Evolutionary conservation across 2,113 vertebrate species (phyloP).

Genomic region (Podilymbus podiceps): DNA sequence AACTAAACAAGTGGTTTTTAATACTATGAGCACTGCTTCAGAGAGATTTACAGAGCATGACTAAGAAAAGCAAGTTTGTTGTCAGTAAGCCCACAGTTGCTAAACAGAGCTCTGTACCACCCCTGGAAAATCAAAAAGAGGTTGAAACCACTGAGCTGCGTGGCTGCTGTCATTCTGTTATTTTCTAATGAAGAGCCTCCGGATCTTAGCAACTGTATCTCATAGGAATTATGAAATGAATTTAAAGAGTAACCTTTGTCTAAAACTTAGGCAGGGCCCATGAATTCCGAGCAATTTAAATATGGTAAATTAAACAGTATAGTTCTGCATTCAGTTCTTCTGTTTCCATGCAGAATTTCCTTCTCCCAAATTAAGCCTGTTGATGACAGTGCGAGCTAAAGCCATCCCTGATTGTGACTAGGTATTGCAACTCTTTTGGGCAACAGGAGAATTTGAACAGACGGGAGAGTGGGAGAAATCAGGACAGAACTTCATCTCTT

Average conservation of each 20-base stretch:
- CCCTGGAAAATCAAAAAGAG: background rate
- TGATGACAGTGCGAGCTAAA: constrained; percentile 33
- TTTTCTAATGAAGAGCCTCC: background rate
- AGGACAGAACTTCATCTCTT: constrained; percentile 39
- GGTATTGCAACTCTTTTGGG: constrained; percentile 2
- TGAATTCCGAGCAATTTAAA: background rate
- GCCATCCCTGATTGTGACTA: background rate
- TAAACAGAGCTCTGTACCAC: background rate
- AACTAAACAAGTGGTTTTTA: background rate
- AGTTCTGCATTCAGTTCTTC: background rate
- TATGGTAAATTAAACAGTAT: background rate
- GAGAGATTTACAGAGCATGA: background rate
- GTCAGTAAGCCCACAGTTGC: background rate
- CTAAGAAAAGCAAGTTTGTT: constrained; percentile 41
- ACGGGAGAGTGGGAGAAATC: constrained; percentile 52
- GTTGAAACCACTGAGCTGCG: background rate
- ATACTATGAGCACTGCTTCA: background rate
- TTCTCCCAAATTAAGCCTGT: background rate
- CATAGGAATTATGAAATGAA: background rate
- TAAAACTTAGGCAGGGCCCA: background rate
- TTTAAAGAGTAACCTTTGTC: background rate
- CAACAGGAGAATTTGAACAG: constrained; percentile 42
- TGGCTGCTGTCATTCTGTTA: background rate
- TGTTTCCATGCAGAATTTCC: constrained; percentile 35
- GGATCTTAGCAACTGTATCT: background rate